Evolutionary conservation across 2,888 invertebrate genomes (phyloP), one percentile per base, ranked within the genome.

Genomic region (Oasisia sp.): DNA sequence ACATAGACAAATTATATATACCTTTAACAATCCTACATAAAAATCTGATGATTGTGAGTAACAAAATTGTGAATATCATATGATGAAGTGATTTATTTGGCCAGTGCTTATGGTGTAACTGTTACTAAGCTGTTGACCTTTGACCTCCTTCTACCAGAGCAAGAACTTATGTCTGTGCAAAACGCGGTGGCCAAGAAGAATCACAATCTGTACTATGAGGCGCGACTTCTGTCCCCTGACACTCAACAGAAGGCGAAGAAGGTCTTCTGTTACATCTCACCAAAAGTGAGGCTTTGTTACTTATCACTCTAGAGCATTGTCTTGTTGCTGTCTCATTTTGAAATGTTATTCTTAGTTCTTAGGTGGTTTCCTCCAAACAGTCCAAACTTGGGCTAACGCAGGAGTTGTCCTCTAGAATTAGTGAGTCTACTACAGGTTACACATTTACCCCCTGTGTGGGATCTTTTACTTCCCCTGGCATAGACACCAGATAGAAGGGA

Each of bases 231-330:
- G 90, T 97, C 97, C 91, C 96, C 97, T 92, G 97, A 97, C 94
- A 97, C 97, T 91, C 97, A 97, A 58, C 97, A 97, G 90, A 98
- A 98, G 96, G 98, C 98, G 91, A 98, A 98, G 95, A 98, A 98
- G 96, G 98, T 99, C 93, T 97, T 98, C 94, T 98, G 98, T 96
- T 98, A 98, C 96, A 98, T 99, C 95, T 98, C 98, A 92, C 98
- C 98, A 92, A 98, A 98, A 95, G 96, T 96, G 94, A 93, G 27
- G 5, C 27, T 27, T 74, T 74, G 74, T 74, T 27, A 74, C 0
- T 58, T 58, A 19, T 58, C 14, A 5, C 14, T 5, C 58, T 19
- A 12, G 58, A 58, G 12, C 58, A 58, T 58, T 58, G 45, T n/a
- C n/a, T n/a, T n/a, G n/a, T n/a, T n/a, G 11, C 8, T 7, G 45